Base-by-base conservation (phyloP, 2,797 vertebrate species). In the Enteromius treurensis region DNA sequence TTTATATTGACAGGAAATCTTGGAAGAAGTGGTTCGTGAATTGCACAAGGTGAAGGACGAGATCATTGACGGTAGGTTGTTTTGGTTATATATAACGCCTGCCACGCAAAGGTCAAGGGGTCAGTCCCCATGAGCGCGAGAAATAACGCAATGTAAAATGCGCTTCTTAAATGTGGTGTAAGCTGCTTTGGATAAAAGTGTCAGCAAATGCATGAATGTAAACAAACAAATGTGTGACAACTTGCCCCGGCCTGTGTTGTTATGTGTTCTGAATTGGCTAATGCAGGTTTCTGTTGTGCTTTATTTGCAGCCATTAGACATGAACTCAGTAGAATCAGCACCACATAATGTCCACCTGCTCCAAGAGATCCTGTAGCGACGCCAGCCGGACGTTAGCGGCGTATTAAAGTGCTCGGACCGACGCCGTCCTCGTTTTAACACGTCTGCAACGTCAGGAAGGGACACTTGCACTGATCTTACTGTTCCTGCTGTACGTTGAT, bases 41-140 rank as follows among this genome's bases (percentile, higher is more conserved):
- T 95, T 99, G 89, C 98, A 99, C 96, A 99, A 98, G 92, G 98
- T 98, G 92, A 99, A 99, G 95, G 97, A 98, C 89, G 98, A 99
- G 94, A 99, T 99, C 93, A 98, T 99, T 74, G 97, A 98, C 88
- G 98, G 98, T 99, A 95, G 87, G 96, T 91, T 88, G 71, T 0
- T 11, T 49, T 53, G 51, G 17, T 51, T 40, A 40, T 40, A 40
- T 40, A 8, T 40, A 40, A 40, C 37, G 4, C 37, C 37, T 40
- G 45, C 45, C 13, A 47, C 14, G 13, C 45, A 14, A 7, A 53
- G 6, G 19, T 21, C 19, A 21, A 8, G 51, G 19, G 19, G 21
- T 53, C 19, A 21, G 21, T 10, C 9, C 53, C 7, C 51, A 53
- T 5, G 17, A 19, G 7, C 17, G 1, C 5, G 0, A 51, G 49